Evolutionary conservation across 1,140 invertebrate genomes (phyloP), one percentile per base, ranked within the genome.

Genomic region (Anagrus nilaparvatae): DNA sequence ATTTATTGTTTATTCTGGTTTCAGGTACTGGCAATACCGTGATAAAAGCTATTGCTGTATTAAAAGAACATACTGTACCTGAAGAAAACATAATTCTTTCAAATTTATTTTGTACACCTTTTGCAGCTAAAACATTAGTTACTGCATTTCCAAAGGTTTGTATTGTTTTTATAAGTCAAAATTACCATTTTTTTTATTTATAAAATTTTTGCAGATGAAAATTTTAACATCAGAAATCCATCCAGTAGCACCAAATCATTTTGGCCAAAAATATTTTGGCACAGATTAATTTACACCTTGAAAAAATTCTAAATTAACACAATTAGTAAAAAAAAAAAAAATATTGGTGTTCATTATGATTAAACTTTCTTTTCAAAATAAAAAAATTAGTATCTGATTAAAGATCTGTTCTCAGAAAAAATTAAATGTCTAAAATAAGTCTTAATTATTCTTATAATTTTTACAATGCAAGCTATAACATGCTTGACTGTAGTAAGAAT

Each of bases 221-320:
- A 92, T 97, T 53, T 74, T 97, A 32, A 96, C 93, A 1, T 93
- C 92, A 2, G 94, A 97, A 67, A 75, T 98, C 29, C 88, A 97
- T 69, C 81, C 82, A 7, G 81, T 95, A n/a, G 89, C 91, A 18
- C 94, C 93, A 12, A 96, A 94, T 72, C 93, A 97, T 70, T 98
- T 98, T 74, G 93, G 93, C 49, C 88, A 94, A 70, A 95, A 93
- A 70, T 97, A 97, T 71, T 98, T 98, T 78, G 94, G 94, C 55
- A 97, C 92, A 47, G 92, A 97, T 72, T 97, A 78, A 80, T 60
- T 45, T 66, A 45, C n/a, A n/a, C n/a, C n/a, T n/a, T n/a, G n/a
- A n/a, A n/a, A n/a, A n/a, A n/a, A n/a, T n/a, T n/a, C n/a, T n/a
- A n/a, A n/a, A n/a, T n/a, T n/a, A n/a, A n/a, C n/a, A n/a, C n/a